phyloP scores from a whole-genome alignment of 2,113 vertebrate genomes.

The Varanus salvator region DNA sequence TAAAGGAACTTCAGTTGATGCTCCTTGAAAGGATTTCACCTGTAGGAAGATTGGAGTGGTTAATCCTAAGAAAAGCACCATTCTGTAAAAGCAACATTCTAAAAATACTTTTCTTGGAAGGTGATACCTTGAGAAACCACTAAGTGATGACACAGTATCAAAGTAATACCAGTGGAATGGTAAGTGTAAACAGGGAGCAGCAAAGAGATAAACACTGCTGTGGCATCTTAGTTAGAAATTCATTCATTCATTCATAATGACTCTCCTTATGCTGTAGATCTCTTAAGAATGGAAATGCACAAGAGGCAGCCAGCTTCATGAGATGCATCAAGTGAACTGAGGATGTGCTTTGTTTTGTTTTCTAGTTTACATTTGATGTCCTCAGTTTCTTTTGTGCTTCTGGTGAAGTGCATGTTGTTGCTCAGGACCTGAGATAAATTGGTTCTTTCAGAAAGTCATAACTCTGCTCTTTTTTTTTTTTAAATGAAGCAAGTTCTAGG shows the following conservation, averaged over 20 bases:
- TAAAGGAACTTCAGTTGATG: background rate
- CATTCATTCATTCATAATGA: too few relatives aligned
- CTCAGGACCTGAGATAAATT: background rate
- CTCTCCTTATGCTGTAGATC: too few relatives aligned
- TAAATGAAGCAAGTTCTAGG: background rate
- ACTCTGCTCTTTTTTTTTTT: background rate
- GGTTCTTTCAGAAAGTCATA: background rate
- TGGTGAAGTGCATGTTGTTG: background rate
- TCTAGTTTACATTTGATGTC: background rate
- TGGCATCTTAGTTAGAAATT: too few relatives aligned
- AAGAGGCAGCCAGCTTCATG: too few relatives aligned
- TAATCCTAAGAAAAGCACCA: background rate
- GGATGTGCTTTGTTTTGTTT: too few relatives aligned
- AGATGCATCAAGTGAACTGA: too few relatives aligned
- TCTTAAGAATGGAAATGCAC: too few relatives aligned
- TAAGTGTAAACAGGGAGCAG: too few relatives aligned
- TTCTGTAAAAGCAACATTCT: background rate
- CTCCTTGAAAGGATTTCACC: background rate
- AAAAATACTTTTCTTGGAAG: too few relatives aligned
- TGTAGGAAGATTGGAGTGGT: background rate
- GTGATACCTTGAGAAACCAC: too few relatives aligned
- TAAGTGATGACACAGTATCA: too few relatives aligned
- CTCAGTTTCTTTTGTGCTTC: background rate
- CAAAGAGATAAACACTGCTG: too few relatives aligned
- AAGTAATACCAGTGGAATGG: background rate